A percentile compares a stretch with the other conserved stretches of the same genome.
Conservation (phyloP, 2,797 vertebrate genomes). For the Artibeus lituratus region DNA sequence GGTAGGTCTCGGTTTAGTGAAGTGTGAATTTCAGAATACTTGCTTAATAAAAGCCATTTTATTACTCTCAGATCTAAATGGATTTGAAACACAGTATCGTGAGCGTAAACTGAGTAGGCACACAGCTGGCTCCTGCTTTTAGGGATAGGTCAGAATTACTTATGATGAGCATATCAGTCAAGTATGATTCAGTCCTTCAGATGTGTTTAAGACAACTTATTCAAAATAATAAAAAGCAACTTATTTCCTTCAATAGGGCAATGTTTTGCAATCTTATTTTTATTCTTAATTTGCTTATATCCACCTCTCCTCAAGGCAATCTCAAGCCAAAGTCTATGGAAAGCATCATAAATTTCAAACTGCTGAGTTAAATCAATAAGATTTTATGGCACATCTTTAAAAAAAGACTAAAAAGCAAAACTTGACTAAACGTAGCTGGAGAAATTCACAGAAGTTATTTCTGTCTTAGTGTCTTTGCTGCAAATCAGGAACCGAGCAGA, state of each 20-base stretch:
- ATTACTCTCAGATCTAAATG: background rate
- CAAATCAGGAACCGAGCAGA: background rate
- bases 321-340: background rate
- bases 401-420: background rate
- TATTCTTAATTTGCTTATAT: conserved; percentile 49
- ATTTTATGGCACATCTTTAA: background rate
- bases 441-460: background rate
- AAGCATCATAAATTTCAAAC: conserved; percentile 44
- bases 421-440: background rate
- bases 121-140: background rate
- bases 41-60: conserved; percentile 37
- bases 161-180: background rate
- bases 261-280: conserved; percentile 30
- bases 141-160: background rate
- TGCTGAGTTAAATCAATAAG: conserved; percentile 16
- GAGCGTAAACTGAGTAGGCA: background rate
- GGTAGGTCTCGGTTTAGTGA: conserved; percentile 8
- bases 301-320: background rate
- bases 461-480: background rate
- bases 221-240: conserved; percentile 31
- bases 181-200: background rate
- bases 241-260: background rate
- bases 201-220: conserved; percentile 28
- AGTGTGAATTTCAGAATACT: background rate
- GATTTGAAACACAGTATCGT: background rate